These are phyloP conservation scores for Galeopsomyia nigrocyanea DNA, from an alignment of 2,888 invertebrate species.

Conservation along the genomic window DNA sequence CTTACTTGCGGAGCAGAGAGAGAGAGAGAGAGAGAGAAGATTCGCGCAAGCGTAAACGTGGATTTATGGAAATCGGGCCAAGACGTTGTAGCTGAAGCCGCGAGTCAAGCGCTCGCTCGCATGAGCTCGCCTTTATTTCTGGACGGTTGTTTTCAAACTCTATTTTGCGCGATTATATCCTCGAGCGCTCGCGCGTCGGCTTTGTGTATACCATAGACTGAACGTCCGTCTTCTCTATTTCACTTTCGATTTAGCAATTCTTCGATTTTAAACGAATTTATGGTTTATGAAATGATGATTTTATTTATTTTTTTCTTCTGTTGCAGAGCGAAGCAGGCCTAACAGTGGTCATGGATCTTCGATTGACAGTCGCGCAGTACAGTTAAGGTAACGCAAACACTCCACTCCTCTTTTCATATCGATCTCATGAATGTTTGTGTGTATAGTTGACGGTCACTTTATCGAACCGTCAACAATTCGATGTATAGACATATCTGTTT, in stretches of 20 bases:
- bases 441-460: too few species aligned
- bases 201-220: background rate
- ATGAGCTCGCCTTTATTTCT: conserved; percentile 22
- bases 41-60: conserved; percentile 1
- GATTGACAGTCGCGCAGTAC: conserved; percentile 52
- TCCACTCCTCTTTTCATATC: too few species aligned
- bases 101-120: background rate
- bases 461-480: too few species aligned
- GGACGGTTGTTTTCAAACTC: conserved; percentile 37
- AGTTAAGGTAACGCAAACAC: conserved; percentile 57
- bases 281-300: background rate
- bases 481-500: too few species aligned
- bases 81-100: conserved; percentile 1
- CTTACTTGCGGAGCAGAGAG: too few species aligned
- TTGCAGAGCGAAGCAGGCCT: conserved; percentile 49
- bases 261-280: background rate
- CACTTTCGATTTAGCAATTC: background rate
- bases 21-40: too few species aligned
- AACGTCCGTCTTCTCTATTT: background rate
- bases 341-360: conserved; percentile 53
- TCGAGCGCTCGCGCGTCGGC: conserved; percentile 6
- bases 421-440: too few species aligned
- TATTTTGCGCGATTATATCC: conserved; percentile 24
- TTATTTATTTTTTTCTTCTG: conserved; percentile 14
- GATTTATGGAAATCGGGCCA: conserved; percentile 40